Evolutionary conservation across 1,140 invertebrate genomes (phyloP), one percentile per base, ranked within the genome.

Genomic region (Propsilocerus akamusi): DNA sequence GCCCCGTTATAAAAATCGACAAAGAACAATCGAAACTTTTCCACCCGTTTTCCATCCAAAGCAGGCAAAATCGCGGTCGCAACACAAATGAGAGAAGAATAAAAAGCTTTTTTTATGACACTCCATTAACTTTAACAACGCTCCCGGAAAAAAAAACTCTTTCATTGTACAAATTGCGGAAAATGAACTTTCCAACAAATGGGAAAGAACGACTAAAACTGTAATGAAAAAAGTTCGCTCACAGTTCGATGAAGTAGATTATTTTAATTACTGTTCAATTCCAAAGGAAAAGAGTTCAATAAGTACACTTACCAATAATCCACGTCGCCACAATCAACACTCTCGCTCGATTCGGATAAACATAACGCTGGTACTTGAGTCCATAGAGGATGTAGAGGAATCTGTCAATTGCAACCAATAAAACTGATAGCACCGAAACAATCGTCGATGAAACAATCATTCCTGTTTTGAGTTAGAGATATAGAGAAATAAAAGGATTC

Each of bases 381-480:
- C 72, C 73, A 52, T 75, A 69, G 3, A 73, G 53, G 25, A 76
- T 76, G 53, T 73, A 76, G 37, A 75, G 63, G 53, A 70, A 76
- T 26, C 74, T 58, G 53, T 76, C 74, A 2, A 74, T 58, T 25
- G 68, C 72, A 49, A 76, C 72, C n/a, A 75, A 55, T 3, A 67
- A 71, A 0, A 75, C 70, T 24, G 70, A 74, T 55, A 73, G 73
- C 24, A 74, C 68, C 2, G 73, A 75, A n/a, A 72, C 69, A 56
- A 75, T 59, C 0, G 72, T 70, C 22, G 70, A 70, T 50, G 71
- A 70, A 14, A 73, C 71, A 24, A 74, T 41, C 65, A 74, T 63
- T 49, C 72, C 73, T 76, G 56, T 5, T 14, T 12, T 28, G 26
- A 26, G 8, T 49, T 37, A 11, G n/a, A 20, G n/a, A 4, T 26